Evolutionary conservation across 2,888 invertebrate species (phyloP), one percentile per base, ranked within the genome.

Genomic region (Homarus gammarus): DNA sequence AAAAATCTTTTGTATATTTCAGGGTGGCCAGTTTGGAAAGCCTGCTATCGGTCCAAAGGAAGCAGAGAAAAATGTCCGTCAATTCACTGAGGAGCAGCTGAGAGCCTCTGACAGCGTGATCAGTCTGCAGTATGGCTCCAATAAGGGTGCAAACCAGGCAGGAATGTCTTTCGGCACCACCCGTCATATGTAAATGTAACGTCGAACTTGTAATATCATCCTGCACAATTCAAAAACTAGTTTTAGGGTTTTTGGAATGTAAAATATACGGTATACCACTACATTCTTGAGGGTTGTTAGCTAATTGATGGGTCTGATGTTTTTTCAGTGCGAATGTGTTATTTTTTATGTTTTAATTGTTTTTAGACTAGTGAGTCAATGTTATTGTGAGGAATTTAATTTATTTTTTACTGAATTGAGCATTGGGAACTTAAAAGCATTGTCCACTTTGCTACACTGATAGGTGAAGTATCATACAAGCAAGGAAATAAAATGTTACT

Each of bases 121-220:
- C 94, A 97, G 97, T 84, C 95, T 99, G 88, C 99, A 99, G 94
- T 98, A 98, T 94, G 99, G 99, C 90, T 97, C 98, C 93, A 99
- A 99, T 95, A 99, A 99, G 94, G 99, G 99, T 44, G 99, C 99
- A 93, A 98, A 95, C 93, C 99, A 99, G 94, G 97, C 98, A 92
- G 99, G 99, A 89, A 97, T 99, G 90, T 99, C 97, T 94, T 98
- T 99, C 93, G 99, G 99, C 93, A 98, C 98, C 95, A 98, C 98
- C 93, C 96, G 99, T 94, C 99, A 99, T 95, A 98, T 98, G 98
- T 98, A 97, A 96, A 95, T 38, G 79, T 10, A 75, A 1, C 22
- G 22, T 73, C 15, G 36, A 38, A 38, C n/a, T n/a, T n/a, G n/a
- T 12, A n/a, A 8, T 15, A 27, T 0, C 1, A 64, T 27, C 15